Conservation (phyloP, 2,113 vertebrate genomes). For the Holacanthus passer region DNA sequence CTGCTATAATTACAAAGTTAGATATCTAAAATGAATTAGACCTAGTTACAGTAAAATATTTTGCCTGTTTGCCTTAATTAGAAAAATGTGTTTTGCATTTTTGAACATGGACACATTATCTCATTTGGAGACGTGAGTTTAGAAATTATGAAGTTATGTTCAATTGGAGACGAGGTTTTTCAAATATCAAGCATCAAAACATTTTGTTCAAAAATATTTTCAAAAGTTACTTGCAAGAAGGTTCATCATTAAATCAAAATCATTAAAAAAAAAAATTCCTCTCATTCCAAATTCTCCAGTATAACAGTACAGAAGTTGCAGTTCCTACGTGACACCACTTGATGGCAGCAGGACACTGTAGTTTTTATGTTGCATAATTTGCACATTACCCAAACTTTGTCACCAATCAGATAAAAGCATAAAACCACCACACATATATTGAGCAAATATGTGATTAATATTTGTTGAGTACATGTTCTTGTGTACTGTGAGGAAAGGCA, state of each 20-base stretch:
- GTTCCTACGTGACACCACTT: slow-evolving; percentile 25
- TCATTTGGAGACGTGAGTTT: not conserved
- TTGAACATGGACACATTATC: not conserved
- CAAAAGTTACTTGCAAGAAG: not conserved
- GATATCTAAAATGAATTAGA: not conserved
- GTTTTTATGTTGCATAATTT: slow-evolving; percentile 26
- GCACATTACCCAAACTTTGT: not conserved
- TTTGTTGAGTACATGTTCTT: not conserved
- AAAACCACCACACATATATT: not conserved
- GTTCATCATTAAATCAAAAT: not conserved
- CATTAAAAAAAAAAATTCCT: not conserved
- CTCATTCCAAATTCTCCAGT: not conserved
- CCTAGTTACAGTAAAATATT: not conserved
- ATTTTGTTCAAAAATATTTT: not conserved
- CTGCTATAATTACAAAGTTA: not conserved
- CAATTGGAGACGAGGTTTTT: not conserved
- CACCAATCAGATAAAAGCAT: slow-evolving; percentile 28
- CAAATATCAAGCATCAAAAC: not conserved
- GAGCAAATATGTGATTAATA: not conserved
- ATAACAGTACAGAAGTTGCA: not conserved
- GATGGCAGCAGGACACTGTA: slow-evolving; percentile 54
- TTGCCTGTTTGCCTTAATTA: not conserved
- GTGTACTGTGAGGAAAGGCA: not conserved
- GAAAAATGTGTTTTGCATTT: not conserved
- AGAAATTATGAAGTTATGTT: not conserved